Evolutionary conservation across 1,140 invertebrate species (phyloP), one percentile per base, ranked within the genome.

Genomic region (Gryon sp.): DNA sequence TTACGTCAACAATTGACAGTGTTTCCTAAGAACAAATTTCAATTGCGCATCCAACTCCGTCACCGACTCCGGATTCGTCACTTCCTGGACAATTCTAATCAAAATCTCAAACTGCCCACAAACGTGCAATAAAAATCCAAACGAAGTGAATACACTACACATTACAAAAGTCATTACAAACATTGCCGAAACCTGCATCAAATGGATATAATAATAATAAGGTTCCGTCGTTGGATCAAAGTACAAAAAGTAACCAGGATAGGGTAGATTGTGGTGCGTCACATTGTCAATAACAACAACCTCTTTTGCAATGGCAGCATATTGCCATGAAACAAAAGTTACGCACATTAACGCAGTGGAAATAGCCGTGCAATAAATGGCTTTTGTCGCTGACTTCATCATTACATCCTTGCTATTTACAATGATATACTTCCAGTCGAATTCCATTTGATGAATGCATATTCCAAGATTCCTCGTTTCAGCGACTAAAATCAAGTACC

Each of bases 21-120:
- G 63, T 14, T 57, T 68, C 11, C 11, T 28, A 2, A 68, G 14
- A 19, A 68, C 43, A 48, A 46, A 57, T 57, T 15, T 38, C 4
- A 57, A n/a, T 4, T 57, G 20, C 0, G 11, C 1, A 1, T 68
- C 32, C 1, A 69, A 14, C n/a, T 59, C 52, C 3, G 6, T 12
- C 2, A 19, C 7, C 12, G 43, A 50, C 5, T 30, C 14, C 9
- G 8, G 30, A 24, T 24, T 7, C 3, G 15, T 9, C 7, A 55
- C 8, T 2, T 60, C 15, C 12, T 7, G 34, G 3, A 52, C 19
- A 15, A 69, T 2, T 2, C 7, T 11, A 3, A 32, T 0, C 12
- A 72, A 38, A 19, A 72, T 48, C n/a, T 72, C 55, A 16, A 60
- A 72, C 4, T 72, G 68, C 7, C 68, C 68, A 18, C 46, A 62